Base-by-base conservation (phyloP, 2,113 vertebrate species). In the Chloebia gouldiae region DNA sequence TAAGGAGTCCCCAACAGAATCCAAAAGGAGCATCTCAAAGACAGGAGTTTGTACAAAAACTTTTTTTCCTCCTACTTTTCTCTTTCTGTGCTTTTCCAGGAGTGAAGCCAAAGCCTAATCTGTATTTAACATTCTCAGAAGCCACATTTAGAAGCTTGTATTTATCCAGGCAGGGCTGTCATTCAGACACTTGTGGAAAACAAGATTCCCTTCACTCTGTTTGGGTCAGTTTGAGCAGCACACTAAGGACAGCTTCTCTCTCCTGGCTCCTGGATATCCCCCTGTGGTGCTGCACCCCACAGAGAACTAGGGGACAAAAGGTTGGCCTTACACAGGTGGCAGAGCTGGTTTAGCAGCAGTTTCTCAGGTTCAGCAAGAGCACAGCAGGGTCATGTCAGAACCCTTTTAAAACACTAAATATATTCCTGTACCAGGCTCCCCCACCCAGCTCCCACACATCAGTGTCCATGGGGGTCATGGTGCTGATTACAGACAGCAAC, bases 401-500 rank as follows among this genome's bases (percentile, higher is more conserved):
- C 31, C 61, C 59, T 95, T 92, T 93, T 66, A 76, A 73, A 86
- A 35, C 56, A 71, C 45, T 42, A 53, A 93, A 88, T 73, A 61
- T 54, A 81, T 23, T 66, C 78, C 63, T 64, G 69, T 19, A 81
- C 4, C 54, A 78, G 63, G 73, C 84, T 86, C 73, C 64, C 23
- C 23, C 47, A 70, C 35, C 6, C 11, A 83, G 81, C 81, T 84
- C 81, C 59, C 23, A 18, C 44, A 71, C 53, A 81, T 83, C 65
- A 57, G 30, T 18, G 72, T 96, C 86, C 77, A 68, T 2, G 0
- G 78, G 93, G 86, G 88, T 88, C 88, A 82, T 60, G 19, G 91
- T 96, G 94, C 90, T 69, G 88, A 92, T 95, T 90, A 91, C 95
- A 96, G 90, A 83, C 82, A 77, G 92, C 92, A 56, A 69, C 88